A percentile compares a stretch with the other conserved stretches of the same genome.
phyloP scores from a whole-genome alignment of 37 sponge, comb jelly and placozoan species.

The Tethya wilhelma region DNA sequence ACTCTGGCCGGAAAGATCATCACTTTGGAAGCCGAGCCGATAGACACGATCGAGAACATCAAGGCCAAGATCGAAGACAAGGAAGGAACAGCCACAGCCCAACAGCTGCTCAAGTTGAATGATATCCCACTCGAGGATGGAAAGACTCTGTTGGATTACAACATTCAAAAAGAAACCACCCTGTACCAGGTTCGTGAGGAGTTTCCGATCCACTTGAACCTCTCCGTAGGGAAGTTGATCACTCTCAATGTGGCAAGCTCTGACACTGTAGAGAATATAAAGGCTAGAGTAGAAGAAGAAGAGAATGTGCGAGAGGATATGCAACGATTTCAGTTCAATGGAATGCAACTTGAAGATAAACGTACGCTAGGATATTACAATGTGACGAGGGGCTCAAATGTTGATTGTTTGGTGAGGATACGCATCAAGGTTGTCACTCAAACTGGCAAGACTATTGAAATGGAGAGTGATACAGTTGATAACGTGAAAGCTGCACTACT shows the following conservation, averaged over 20 bases:
- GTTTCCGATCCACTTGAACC: conserved; percentile 91
- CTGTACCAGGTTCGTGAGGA: conserved; percentile 80
- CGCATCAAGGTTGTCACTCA: too few relatives aligned
- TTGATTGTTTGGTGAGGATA: too few relatives aligned
- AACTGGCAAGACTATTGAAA: too few relatives aligned
- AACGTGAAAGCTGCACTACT: too few relatives aligned
- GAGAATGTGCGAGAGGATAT: conserved; percentile 90
- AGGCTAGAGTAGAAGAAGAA: conserved; percentile 90
- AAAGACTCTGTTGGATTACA: conserved; percentile 80
- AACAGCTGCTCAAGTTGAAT: conserved; percentile 73
- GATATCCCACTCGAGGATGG: conserved; percentile 66
- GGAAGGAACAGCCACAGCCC: conserved; percentile 83
- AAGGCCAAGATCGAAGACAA: conserved; percentile 89
- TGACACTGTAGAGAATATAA: conserved; percentile 93
- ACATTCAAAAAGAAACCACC: conserved; percentile 86
- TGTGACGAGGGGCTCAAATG: too few relatives aligned
- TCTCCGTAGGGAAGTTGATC: conserved; percentile 90
- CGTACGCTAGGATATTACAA: conserved; percentile 19
- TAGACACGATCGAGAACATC: conserved; percentile 82
- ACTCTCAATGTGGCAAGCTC: conserved; percentile 86
- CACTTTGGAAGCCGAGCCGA: conserved; percentile 81
- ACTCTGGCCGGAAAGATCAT: conserved; percentile 17
- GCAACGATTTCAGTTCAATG: conserved; percentile 90
- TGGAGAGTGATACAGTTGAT: too few relatives aligned
- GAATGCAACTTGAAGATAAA: conserved; percentile 64